Base-by-base conservation (phyloP, 2,888 invertebrate genomes). In the Exephanes ischioxanthus region DNA sequence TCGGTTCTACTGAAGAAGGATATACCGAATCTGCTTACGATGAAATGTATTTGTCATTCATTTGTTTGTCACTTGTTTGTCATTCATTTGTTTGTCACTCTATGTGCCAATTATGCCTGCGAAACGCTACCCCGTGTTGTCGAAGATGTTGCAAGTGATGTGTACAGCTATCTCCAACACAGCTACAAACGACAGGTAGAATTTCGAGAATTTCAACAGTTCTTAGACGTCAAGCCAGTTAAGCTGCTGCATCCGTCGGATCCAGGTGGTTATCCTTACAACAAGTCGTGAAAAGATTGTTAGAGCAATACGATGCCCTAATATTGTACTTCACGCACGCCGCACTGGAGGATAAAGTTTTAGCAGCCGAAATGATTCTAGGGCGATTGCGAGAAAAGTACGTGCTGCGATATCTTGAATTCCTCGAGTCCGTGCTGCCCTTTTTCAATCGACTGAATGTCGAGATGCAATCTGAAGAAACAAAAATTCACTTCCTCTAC, bases 41-140 rank as follows among this genome's bases (percentile, higher is more conserved):
- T 87, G 84, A 88, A 87, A 67, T 91, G 91, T 79, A 88, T 90
- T 33, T 91, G 89, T 61, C 91, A 91, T 72, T 89, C 88, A 2
- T 90, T 91, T 80, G 85, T 22, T 22, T 22, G 22, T 22, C 22
- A 22, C 86, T 26, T n/a, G n/a, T 90, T 33, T 91, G 89, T 61
- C 91, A 91, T 72, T 89, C 88, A 2, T 90, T 91, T 80, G 85
- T 22, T 22, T 22, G 22, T 22, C 22, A 22, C 86, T 26, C 77
- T 90, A 79, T 90, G 90, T 80, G 89, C 90, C 41, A 88, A 87
- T 70, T 87, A 90, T 73, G 89, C 91, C 30, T 89, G 88, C 61
- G 26, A 85, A 66, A 90, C 89, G 82, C 73, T 91, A n/a, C 89
- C 90, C 19, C 55, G 85, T 48, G 76, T 79, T 70, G 82, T 90